Evolutionary conservation across 2,888 invertebrate genomes (phyloP).

Genomic region (Drosophila picticornis): DNA sequence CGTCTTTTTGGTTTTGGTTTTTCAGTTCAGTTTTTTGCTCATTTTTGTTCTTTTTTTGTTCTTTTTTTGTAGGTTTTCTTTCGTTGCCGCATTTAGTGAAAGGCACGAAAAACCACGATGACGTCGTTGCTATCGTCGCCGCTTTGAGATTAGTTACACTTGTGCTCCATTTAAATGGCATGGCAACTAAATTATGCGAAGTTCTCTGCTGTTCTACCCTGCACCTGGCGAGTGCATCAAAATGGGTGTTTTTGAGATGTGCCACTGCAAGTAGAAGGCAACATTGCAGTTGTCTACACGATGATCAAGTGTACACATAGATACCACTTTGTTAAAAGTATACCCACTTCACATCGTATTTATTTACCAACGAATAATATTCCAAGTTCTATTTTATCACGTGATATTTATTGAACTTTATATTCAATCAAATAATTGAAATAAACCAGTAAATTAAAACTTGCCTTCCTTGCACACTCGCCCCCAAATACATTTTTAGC

Average conservation of each 20-base stretch:
- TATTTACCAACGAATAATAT: neutral
- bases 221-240: neutral
- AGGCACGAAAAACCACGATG: slow-evolving; percentile 65
- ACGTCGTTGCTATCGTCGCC: slow-evolving; percentile 60
- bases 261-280: neutral
- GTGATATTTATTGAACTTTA: neutral
- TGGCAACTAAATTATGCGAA: slow-evolving; percentile 81
- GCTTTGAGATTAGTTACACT: slow-evolving; percentile 80
- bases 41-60: slow-evolving; percentile 16
- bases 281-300: rapidly evolving
- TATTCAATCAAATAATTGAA: neutral
- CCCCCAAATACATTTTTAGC: neutral
- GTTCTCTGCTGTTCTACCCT: slow-evolving; percentile 53
- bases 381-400: neutral
- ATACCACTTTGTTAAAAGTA: neutral
- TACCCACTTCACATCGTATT: neutral
- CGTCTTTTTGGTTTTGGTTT: slow-evolving; percentile 38
- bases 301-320: neutral
- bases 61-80: neutral
- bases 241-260: neutral
- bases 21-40: slow-evolving; percentile 57
- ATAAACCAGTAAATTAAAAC: neutral
- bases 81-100: slow-evolving; percentile 64
- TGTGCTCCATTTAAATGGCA: slow-evolving; percentile 81
- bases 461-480: neutral